Conservation (phyloP, 2,888 invertebrate genomes). For the Rhamphomyia laevipes region DNA sequence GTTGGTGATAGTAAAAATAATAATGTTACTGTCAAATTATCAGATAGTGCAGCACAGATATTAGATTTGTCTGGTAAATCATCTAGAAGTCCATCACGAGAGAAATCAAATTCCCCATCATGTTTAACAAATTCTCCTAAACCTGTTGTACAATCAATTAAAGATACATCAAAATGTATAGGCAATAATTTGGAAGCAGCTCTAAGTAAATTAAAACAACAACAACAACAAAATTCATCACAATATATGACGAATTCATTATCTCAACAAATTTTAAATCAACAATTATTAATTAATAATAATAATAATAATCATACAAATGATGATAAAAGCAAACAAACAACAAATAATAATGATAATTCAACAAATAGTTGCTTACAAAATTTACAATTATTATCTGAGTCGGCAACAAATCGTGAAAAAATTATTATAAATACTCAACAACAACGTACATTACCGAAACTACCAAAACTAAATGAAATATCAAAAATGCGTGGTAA, state of each 20-base stretch:
- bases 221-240: not conserved
- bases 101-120: constrained; percentile 16
- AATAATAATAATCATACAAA: not conserved
- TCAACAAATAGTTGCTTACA: constrained; percentile 25
- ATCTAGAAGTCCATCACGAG: constrained; percentile 21
- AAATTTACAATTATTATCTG: constrained; percentile 45
- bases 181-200: constrained; percentile 30
- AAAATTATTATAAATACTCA: constrained; percentile 30
- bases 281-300: not conserved
- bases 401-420: constrained; percentile 34
- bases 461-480: constrained; percentile 38
- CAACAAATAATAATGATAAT: not conserved
- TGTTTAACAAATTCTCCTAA: constrained; percentile 7
- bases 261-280: not conserved
- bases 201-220: constrained; percentile 22
- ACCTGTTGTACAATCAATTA: not conserved
- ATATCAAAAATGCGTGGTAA: constrained; percentile 30
- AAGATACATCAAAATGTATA: constrained; percentile 6
- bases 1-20: constrained; percentile 18
- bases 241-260: not conserved
- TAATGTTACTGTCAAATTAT: constrained; percentile 25
- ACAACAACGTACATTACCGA: constrained; percentile 9
- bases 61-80: constrained; percentile 42
- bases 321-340: not conserved
- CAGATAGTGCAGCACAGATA: constrained; percentile 37